These are phyloP conservation scores for Neoscelio sp. DNA, from an alignment of 2,888 invertebrate species.

Conservation along the genomic window DNA sequence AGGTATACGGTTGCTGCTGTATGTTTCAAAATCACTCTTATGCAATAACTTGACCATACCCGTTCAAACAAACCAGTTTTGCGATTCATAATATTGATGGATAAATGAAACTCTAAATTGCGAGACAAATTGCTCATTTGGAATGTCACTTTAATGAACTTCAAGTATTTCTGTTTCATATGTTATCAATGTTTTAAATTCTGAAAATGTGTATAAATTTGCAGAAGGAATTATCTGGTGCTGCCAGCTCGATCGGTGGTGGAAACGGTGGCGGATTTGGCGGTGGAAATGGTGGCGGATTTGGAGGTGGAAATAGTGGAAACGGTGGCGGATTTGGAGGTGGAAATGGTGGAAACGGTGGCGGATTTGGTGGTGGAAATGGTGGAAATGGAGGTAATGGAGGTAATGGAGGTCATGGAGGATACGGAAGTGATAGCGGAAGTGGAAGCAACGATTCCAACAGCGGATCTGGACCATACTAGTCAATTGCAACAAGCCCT, in stretches of 20 bases:
- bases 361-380: slow-evolving; percentile 72
- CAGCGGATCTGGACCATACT: slow-evolving; percentile 83
- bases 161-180: no score
- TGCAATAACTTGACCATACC: slow-evolving; percentile 7
- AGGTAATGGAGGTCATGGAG: slow-evolving; percentile 51
- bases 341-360: slow-evolving; percentile 66
- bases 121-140: neutral
- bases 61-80: slow-evolving; percentile 9
- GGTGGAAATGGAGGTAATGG: slow-evolving; percentile 75
- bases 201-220: slow-evolving; percentile 39
- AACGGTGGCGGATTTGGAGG: slow-evolving; percentile 75
- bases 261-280: slow-evolving; percentile 67
- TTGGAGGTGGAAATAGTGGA: slow-evolving; percentile 74
- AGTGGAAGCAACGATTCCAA: slow-evolving; percentile 75
- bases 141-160: neutral
- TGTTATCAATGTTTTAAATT: neutral
- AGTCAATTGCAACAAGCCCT: slow-evolving; percentile 80
- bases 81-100: slow-evolving; percentile 36
- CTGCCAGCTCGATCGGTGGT: slow-evolving; percentile 75
- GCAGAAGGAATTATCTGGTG: slow-evolving; percentile 76
- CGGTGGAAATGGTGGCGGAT: slow-evolving; percentile 68
- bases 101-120: slow-evolving; percentile 12
- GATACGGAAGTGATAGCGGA: slow-evolving; percentile 75
- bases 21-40: slow-evolving; percentile 19
- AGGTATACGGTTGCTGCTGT: no score